Conservation (phyloP, 2,113 vertebrate genomes). For the Sturnira hondurensis region DNA sequence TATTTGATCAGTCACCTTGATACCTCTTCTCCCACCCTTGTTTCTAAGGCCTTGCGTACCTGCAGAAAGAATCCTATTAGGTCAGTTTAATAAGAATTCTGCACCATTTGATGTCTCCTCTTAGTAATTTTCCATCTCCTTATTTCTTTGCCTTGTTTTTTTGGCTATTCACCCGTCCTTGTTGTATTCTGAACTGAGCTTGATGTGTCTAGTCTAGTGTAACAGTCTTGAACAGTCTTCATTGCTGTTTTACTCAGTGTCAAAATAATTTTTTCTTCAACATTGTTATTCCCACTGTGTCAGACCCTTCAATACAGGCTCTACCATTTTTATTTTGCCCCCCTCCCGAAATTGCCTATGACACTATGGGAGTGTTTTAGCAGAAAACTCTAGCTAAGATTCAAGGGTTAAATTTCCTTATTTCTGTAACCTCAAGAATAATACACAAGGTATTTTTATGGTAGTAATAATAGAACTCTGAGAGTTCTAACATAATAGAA, state of each 20-base stretch:
- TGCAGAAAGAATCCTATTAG: background rate
- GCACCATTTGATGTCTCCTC: too few relatives aligned
- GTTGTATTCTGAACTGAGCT: background rate
- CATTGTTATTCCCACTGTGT: background rate
- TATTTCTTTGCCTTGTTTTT: background rate
- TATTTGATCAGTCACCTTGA: background rate
- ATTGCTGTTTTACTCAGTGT: background rate
- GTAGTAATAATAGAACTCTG: background rate
- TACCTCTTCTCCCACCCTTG: background rate
- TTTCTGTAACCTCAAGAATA: background rate
- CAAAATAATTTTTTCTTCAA: background rate
- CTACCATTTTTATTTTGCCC: background rate
- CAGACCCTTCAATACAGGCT: background rate
- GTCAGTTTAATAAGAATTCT: background rate
- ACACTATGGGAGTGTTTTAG: background rate
- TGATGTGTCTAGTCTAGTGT: background rate
- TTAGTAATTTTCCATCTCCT: background rate
- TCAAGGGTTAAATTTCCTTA: background rate
- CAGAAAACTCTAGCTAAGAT: background rate
- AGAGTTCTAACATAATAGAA: too few relatives aligned
- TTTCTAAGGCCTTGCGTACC: background rate
- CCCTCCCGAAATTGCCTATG: background rate
- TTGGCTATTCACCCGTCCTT: background rate
- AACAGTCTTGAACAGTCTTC: background rate
- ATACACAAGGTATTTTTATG: background rate